Conservation (phyloP, 2,113 vertebrate genomes). For the Columba janthina region DNA sequence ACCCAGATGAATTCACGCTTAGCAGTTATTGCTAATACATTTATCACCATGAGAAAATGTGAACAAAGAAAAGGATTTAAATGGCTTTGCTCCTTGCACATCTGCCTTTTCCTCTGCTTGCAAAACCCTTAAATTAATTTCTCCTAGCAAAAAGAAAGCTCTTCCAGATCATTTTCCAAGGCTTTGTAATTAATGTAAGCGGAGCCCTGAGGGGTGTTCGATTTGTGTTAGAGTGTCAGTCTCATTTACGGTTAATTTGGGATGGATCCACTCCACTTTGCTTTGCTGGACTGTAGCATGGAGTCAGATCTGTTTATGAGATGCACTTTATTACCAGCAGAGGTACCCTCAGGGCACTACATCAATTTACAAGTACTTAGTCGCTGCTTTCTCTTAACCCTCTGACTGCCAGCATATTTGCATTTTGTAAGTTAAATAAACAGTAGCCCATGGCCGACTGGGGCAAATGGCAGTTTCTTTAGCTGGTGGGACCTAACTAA, state of each 20-base stretch:
- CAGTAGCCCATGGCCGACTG: fast-evolving
- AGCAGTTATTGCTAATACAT: background rate
- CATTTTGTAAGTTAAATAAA: background rate
- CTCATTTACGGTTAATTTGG: slow-evolving; percentile 17
- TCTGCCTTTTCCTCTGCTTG: background rate
- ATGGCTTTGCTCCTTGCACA: background rate
- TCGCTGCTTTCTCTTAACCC: slow-evolving; percentile 1
- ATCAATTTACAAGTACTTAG: slow-evolving; percentile 39
- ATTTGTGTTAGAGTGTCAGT: background rate
- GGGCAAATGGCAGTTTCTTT: background rate
- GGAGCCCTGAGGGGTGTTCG: background rate
- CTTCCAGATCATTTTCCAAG: background rate
- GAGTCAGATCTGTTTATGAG: slow-evolving; percentile 3
- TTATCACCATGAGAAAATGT: background rate
- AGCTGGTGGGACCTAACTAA: background rate
- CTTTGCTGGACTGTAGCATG: background rate
- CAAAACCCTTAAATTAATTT: background rate
- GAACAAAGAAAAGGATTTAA: background rate
- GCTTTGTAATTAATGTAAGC: background rate
- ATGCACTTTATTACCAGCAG: slow-evolving; percentile 10
- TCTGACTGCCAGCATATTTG: background rate
- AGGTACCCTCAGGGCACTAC: background rate
- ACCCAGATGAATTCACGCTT: background rate
- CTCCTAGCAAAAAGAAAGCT: background rate
- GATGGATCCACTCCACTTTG: background rate